phyloP scores from a whole-genome alignment of 1,140 invertebrate species.

The Macrotrachela quadricornifera region DNA sequence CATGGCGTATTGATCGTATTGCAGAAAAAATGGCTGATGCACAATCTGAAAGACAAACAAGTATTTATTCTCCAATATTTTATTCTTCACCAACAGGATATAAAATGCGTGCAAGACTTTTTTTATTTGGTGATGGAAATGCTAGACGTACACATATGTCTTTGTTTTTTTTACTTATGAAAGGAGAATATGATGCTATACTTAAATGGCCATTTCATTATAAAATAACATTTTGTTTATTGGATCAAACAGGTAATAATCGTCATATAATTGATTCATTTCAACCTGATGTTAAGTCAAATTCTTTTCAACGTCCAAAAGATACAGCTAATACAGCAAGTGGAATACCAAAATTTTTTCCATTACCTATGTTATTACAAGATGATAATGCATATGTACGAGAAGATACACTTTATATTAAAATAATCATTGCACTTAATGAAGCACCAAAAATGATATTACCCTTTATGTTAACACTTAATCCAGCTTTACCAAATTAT shows the following conservation, averaged over 20 bases:
- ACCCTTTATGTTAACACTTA: too few species aligned
- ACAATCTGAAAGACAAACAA: slow-evolving; percentile 14
- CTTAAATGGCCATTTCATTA: slow-evolving; percentile 17
- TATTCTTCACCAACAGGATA: slow-evolving; percentile 20
- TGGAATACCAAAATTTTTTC: background rate
- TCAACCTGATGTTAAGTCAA: slow-evolving; percentile 9
- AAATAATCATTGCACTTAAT: slow-evolving; percentile 4
- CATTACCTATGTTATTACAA: background rate
- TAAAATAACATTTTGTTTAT: slow-evolving; percentile 14
- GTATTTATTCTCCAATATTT: slow-evolving; percentile 24
- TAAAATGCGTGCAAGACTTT: slow-evolving; percentile 9
- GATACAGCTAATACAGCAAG: background rate
- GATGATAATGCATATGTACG: slow-evolving; percentile 1
- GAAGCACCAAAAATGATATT: background rate
- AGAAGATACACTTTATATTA: slow-evolving; percentile 1
- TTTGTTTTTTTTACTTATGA: slow-evolving; percentile 9
- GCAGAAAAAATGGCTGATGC: slow-evolving; percentile 14
- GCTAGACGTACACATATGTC: slow-evolving; percentile 5
- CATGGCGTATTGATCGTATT: slow-evolving; percentile 20
- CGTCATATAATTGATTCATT: slow-evolving; percentile 14
- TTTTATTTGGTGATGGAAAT: slow-evolving; percentile 7
- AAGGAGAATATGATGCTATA: slow-evolving; percentile 14
- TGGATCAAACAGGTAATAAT: slow-evolving; percentile 11
- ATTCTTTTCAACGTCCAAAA: background rate
- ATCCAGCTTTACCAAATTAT: too few species aligned